Base-by-base conservation (phyloP, 2,888 invertebrate genomes). In the Hedya salicella region DNA sequence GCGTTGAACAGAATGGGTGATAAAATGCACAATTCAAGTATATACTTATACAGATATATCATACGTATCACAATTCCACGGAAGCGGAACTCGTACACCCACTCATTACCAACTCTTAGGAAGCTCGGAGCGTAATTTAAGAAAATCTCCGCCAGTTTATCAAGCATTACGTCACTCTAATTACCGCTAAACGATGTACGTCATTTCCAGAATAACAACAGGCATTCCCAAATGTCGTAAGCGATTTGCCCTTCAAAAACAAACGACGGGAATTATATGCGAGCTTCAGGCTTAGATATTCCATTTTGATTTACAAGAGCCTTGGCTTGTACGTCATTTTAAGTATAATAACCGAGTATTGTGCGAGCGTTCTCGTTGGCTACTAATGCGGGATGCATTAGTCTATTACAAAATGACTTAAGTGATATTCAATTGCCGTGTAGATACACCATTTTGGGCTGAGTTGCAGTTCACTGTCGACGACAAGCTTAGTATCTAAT, bases 401-500 rank as follows among this genome's bases (percentile, higher is more conserved):
- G 9, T 36, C 17, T 14, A 6, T 25, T 40, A 39, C 21, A 14
- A 42, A 54, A 25, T 0, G 40, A 14, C 54, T 21, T 42, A 54
- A 40, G 54, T 40, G 14, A 9, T 8, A 14, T 14, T 54, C 8
- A 19, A 11, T 3, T 42, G 9, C 9, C 21, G 9, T 11, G 0
- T 11, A 42, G 14, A 16, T 54, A 1, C 14, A 11, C 54, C 40
- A 25, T 21, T 54, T 54, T 9, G 14, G 9, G 9, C 13, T 11
- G 2, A 21, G 14, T 11, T 42, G 53, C 53, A 54, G 25, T 16
- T 42, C 59, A 48, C 62, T 61, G 62, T 63, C 49, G 56, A 50
- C 63, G 36, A 53, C 65, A 60, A 46, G 46, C 59, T 52, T 56
- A 52, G 59, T 59, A 52, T 59, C 52, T 65, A 65, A 65, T 65